Evolutionary conservation across 23 tunicate genomes (phyloP).

Genomic region (Phallusia fumigata): DNA sequence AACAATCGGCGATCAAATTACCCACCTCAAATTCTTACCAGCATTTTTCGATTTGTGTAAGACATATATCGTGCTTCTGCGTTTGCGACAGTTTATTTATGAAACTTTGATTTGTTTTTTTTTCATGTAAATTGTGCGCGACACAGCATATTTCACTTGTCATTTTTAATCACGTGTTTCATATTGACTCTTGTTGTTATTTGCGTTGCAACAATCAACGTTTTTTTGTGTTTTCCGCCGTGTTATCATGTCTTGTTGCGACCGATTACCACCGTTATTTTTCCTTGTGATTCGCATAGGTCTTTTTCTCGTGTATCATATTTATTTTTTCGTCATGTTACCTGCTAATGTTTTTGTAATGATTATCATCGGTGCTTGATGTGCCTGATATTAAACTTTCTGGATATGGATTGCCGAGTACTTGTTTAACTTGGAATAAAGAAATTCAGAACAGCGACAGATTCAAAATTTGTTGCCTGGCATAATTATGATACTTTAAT

Average conservation of each 20-base stretch:
- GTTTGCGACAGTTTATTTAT: not conserved
- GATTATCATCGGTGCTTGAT: constrained; percentile 18
- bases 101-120: not conserved
- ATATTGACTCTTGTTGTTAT: not conserved
- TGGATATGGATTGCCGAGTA: not conserved
- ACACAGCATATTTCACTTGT: not conserved
- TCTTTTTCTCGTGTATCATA: constrained; percentile 16
- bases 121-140: not conserved
- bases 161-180: not conserved
- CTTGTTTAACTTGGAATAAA: too few species aligned
- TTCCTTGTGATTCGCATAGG: not conserved
- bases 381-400: constrained; percentile 17
- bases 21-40: too few species aligned
- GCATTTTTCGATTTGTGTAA: too few species aligned
- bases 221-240: not conserved
- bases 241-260: not conserved
- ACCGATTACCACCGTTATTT: not conserved
- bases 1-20: not conserved
- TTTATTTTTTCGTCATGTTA: constrained; percentile 43
- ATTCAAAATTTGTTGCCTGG: too few species aligned
- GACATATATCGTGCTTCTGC: not conserved
- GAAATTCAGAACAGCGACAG: too few species aligned
- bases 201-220: not conserved
- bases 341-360: constrained; percentile 51
- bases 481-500: too few species aligned